These are phyloP conservation scores for Coreoperca whiteheadi DNA, from an alignment of 2,113 vertebrate species.

Conservation along the genomic window DNA sequence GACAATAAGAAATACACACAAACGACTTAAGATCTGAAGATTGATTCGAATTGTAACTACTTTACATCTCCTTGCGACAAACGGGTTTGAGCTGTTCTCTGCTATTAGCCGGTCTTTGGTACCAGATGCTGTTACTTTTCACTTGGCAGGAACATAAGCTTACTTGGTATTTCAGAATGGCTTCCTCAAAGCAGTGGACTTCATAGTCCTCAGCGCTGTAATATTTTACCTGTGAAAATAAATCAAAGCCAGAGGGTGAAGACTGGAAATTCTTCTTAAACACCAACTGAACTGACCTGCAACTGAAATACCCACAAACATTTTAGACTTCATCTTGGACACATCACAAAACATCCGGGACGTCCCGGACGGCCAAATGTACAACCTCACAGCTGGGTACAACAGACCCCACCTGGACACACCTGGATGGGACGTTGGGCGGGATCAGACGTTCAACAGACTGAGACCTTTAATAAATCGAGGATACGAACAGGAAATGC, in stretches of 20 bases:
- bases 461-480: neutral
- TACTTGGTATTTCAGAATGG: slow-evolving; percentile 92
- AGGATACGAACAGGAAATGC: neutral
- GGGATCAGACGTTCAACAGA: neutral
- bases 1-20: neutral
- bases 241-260: neutral
- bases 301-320: neutral
- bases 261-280: neutral
- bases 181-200: slow-evolving; percentile 88
- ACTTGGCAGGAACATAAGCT: neutral
- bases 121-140: neutral
- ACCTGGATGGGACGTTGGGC: neutral
- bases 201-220: slow-evolving; percentile 91
- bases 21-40: neutral
- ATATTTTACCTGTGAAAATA: slow-evolving; percentile 89
- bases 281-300: neutral
- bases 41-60: neutral
- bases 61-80: neutral
- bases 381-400: neutral
- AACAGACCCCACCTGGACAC: neutral
- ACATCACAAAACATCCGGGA: neutral
- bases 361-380: neutral
- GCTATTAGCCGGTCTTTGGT: neutral
- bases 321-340: neutral
- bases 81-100: neutral